Evolutionary conservation across 2,797 vertebrate genomes (phyloP).

Genomic region (Gobionotothen gibberifrons): DNA sequence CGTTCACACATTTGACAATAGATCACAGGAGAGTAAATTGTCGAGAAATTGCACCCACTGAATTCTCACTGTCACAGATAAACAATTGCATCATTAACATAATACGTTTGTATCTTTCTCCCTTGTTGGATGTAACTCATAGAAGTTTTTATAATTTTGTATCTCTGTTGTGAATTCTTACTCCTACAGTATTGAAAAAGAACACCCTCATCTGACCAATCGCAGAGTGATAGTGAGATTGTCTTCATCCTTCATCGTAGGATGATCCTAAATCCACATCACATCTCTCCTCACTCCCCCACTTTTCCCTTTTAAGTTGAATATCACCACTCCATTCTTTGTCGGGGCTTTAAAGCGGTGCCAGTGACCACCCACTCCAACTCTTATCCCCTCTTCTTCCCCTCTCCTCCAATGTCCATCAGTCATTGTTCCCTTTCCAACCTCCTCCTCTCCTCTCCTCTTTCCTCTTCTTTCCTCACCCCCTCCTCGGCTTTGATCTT

Average conservation of each 20-base stretch:
- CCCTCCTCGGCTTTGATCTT: constrained; percentile 66
- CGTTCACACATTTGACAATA: not conserved
- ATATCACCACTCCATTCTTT: constrained; percentile 58
- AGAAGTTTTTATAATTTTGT: constrained; percentile 30
- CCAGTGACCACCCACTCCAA: constrained; percentile 74
- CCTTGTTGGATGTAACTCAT: constrained; percentile 10
- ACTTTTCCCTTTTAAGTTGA: constrained; percentile 64
- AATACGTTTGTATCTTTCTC: constrained; percentile 17
- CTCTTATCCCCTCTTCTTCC: constrained; percentile 69
- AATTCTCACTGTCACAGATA: constrained; percentile 35
- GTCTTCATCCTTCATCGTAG: constrained; percentile 58
- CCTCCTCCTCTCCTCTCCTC: constrained; percentile 48
- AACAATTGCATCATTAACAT: constrained; percentile 29
- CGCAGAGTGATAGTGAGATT: constrained; percentile 48
- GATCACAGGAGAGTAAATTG: not conserved
- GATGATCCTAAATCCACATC: constrained; percentile 75
- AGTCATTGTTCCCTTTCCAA: constrained; percentile 70
- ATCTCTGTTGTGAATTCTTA: constrained; percentile 38
- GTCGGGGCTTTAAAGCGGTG: constrained; percentile 64
- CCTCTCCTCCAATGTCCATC: constrained; percentile 69
- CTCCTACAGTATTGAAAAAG: constrained; percentile 47
- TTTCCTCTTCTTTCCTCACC: constrained; percentile 5
- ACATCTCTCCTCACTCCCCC: constrained; percentile 70
- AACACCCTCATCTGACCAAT: constrained; percentile 60
- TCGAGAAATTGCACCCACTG: constrained; percentile 16